phyloP scores from a whole-genome alignment of 1,140 invertebrate genomes.

The Nymphalis io region DNA sequence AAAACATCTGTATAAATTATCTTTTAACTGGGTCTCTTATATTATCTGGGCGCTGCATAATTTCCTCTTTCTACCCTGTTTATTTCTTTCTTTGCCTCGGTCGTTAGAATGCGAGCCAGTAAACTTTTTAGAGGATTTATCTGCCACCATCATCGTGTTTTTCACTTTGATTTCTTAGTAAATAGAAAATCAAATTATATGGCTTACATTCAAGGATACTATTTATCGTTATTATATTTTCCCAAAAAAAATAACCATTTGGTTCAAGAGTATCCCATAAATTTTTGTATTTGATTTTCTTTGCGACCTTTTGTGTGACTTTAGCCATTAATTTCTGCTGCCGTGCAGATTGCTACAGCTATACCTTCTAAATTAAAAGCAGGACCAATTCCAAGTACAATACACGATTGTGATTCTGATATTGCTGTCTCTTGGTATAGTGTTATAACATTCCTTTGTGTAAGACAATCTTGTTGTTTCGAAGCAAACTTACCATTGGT shows the following conservation, averaged over 20 bases:
- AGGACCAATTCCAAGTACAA: background rate
- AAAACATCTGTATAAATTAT: background rate
- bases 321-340: background rate
- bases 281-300: background rate
- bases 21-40: constrained; percentile 6
- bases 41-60: constrained; percentile 9
- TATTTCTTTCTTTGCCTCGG: background rate
- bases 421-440: background rate
- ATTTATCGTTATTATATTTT: background rate
- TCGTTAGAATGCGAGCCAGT: constrained; percentile 5
- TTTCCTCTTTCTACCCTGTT: constrained; percentile 7
- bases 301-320: background rate
- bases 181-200: background rate
- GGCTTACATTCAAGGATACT: background rate
- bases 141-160: constrained; percentile 6
- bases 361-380: background rate
- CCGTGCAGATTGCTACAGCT: background rate
- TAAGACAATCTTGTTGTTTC: constrained; percentile 1
- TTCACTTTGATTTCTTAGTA: background rate
- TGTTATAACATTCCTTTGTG: background rate
- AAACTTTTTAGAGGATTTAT: constrained; percentile 1
- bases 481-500: background rate
- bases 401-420: background rate
- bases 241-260: background rate
- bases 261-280: background rate